Evolutionary conservation across 2,888 invertebrate genomes (phyloP).

Genomic region (Physocephala rufipes): DNA sequence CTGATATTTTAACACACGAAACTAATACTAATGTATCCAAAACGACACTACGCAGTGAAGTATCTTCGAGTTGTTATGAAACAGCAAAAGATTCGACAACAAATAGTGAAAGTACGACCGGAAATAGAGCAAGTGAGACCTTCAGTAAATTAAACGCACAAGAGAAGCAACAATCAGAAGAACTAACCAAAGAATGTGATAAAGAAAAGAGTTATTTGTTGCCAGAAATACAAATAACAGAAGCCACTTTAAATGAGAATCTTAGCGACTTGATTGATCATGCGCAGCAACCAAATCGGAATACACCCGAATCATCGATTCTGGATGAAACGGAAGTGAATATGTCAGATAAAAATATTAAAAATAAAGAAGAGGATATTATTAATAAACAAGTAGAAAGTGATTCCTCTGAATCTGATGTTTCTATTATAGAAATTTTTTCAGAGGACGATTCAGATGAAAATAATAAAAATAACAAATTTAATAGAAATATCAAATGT

Average conservation of each 20-base stretch:
- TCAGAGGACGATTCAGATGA: slow-evolving; percentile 49
- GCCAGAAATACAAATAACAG: slow-evolving; percentile 18
- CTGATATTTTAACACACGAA: slow-evolving; percentile 47
- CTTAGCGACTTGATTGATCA: slow-evolving; percentile 45
- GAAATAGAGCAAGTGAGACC: slow-evolving; percentile 37
- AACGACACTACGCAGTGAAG: slow-evolving; percentile 39
- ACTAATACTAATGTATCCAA: slow-evolving; percentile 55
- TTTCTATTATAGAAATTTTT: slow-evolving; percentile 53
- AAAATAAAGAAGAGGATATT: slow-evolving; percentile 10
- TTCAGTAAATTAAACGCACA: slow-evolving; percentile 56
- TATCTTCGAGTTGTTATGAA: slow-evolving; percentile 56
- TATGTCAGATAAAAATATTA: neutral
- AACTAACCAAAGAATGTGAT: slow-evolving; percentile 22
- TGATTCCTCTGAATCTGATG: slow-evolving; percentile 37
- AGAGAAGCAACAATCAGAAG: slow-evolving; percentile 46
- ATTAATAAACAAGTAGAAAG: slow-evolving; percentile 10
- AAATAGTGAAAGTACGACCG: slow-evolving; percentile 41
- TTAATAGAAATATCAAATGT: slow-evolving; percentile 27
- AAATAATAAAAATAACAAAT: slow-evolving; percentile 40
- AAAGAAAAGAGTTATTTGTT: neutral
- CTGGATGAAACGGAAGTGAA: slow-evolving; percentile 11
- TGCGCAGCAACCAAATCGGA: slow-evolving; percentile 38
- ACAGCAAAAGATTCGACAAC: slow-evolving; percentile 56
- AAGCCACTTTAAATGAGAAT: neutral
- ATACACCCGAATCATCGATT: slow-evolving; percentile 27